Evolutionary conservation across 2,797 vertebrate genomes (phyloP).

Genomic region (Sebastes taczanowskii): DNA sequence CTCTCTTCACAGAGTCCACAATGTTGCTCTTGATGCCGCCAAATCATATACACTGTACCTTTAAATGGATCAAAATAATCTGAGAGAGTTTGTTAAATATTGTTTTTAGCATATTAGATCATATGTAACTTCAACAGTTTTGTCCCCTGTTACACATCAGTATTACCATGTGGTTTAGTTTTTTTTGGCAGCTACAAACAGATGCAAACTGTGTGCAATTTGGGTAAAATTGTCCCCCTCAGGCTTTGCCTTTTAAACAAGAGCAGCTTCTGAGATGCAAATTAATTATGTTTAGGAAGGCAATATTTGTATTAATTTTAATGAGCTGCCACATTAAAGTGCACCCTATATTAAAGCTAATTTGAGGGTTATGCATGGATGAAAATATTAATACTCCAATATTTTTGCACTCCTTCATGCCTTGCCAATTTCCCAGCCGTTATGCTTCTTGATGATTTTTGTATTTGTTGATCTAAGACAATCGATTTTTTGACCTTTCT

Average conservation of each 20-base stretch:
- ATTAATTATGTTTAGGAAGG: conserved; percentile 60
- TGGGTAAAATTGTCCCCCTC: conserved; percentile 46
- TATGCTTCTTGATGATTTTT: background rate
- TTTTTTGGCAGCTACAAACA: conserved; percentile 31
- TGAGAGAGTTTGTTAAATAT: background rate
- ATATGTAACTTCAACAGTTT: background rate
- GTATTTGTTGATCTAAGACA: conserved; percentile 11
- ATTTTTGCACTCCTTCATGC: conserved; percentile 26
- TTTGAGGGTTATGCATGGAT: conserved; percentile 35
- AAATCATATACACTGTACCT: too few species aligned
- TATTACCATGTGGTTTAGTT: conserved; percentile 13
- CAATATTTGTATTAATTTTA: conserved; percentile 58
- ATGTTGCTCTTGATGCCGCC: too few species aligned
- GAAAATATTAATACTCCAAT: conserved; percentile 15
- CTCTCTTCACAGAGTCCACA: too few species aligned
- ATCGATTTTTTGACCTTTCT: background rate
- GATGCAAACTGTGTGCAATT: conserved; percentile 41
- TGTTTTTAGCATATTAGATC: background rate
- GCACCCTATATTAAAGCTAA: conserved; percentile 45
- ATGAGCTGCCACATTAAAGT: conserved; percentile 58
- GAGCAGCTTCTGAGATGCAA: conserved; percentile 43
- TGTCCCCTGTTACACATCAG: conserved; percentile 6
- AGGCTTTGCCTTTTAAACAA: conserved; percentile 33
- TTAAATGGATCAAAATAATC: background rate
- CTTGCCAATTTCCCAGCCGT: conserved; percentile 16